phyloP scores from a whole-genome alignment of 2,113 vertebrate genomes.

The Gymnobelideus leadbeateri region DNA sequence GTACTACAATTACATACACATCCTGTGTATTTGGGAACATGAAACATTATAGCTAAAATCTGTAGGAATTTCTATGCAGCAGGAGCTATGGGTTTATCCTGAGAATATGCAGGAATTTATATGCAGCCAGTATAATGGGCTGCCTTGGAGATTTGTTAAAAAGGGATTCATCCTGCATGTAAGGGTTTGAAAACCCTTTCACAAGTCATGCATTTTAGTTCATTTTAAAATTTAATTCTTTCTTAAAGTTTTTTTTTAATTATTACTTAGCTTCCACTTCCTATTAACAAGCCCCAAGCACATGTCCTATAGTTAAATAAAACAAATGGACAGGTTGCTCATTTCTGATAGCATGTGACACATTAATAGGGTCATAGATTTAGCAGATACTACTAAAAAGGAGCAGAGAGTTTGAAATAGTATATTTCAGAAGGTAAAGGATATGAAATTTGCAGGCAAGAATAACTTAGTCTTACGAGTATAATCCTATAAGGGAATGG shows the following conservation, averaged over 20 bases:
- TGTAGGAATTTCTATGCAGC: conserved; percentile 40
- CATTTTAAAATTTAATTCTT: too few species aligned
- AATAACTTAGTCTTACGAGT: background rate
- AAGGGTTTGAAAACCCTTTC: too few species aligned
- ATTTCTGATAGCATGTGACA: background rate
- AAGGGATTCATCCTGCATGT: too few species aligned
- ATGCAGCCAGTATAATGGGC: too few species aligned
- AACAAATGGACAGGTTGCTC: background rate
- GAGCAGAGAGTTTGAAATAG: background rate
- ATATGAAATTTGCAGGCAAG: background rate
- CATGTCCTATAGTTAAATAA: background rate
- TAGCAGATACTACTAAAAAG: background rate
- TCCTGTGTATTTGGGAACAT: conserved; percentile 44
- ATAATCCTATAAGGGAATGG: background rate
- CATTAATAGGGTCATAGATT: background rate
- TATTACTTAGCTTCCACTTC: background rate
- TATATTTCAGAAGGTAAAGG: background rate
- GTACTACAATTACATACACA: conserved; percentile 79
- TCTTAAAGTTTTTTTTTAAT: too few species aligned
- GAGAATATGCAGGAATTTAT: too few species aligned
- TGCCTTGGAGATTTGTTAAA: too few species aligned
- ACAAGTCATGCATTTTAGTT: too few species aligned
- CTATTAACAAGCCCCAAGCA: background rate
- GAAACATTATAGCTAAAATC: conserved; percentile 6
- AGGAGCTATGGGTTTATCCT: background rate